phyloP scores from a whole-genome alignment of 1,140 invertebrate genomes.

The Halyomorpha halys region DNA sequence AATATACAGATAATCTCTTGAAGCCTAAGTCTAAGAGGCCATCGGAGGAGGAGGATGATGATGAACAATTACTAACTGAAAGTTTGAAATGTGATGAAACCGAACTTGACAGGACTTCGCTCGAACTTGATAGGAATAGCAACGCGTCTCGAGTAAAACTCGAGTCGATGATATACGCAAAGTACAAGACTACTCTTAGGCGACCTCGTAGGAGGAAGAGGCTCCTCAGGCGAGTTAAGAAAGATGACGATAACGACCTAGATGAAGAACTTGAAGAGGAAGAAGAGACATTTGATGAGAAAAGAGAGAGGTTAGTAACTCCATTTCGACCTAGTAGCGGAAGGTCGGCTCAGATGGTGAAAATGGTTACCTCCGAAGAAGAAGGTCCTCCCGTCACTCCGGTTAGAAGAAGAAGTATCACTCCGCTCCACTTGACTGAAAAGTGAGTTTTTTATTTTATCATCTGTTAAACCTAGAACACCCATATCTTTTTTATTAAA shows the following conservation, averaged over 20 bases:
- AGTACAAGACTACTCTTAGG: neutral
- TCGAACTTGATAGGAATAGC: too few species aligned
- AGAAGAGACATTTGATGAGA: neutral
- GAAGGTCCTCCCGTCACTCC: neutral
- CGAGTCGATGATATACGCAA: too few species aligned
- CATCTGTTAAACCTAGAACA: too few species aligned
- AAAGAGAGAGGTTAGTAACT: neutral
- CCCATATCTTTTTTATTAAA: too few species aligned
- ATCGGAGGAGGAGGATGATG: neutral
- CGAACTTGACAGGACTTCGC: neutral
- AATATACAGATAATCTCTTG: too few species aligned
- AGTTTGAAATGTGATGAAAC: slow-evolving; percentile 4
- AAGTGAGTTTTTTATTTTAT: slow-evolving; percentile 4
- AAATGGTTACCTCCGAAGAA: slow-evolving; percentile 9
- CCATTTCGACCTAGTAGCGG: neutral
- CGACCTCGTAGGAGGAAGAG: neutral
- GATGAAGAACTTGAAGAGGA: neutral
- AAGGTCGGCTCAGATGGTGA: neutral
- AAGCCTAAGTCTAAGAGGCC: neutral
- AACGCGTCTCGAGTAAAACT: too few species aligned
- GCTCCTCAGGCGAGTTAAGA: neutral
- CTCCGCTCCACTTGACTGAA: neutral
- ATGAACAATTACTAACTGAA: neutral
- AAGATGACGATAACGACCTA: too few species aligned
- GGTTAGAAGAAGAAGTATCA: neutral